A percentile compares a stretch with the other conserved stretches of the same genome.
Evolutionary conservation across 2,113 vertebrate species (phyloP).

Genomic region (Otolemur garnettii): DNA sequence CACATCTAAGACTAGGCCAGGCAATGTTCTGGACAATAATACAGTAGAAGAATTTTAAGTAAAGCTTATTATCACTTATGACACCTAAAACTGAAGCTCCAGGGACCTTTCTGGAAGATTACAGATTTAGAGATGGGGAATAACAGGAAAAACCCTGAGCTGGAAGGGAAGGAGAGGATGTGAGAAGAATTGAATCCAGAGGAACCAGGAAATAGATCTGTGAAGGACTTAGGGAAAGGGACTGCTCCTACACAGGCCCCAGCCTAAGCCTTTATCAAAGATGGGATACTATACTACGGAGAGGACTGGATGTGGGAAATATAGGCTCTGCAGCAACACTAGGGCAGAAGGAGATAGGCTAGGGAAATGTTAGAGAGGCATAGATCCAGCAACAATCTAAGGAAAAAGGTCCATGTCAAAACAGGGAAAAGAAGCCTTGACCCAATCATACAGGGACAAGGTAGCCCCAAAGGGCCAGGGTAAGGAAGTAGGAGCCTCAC

Average conservation of each 20-base stretch:
- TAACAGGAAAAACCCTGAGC: not conserved
- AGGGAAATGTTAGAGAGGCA: not conserved
- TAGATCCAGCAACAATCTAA: not conserved
- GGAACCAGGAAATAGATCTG: not conserved
- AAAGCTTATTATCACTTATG: not conserved
- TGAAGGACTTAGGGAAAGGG: not conserved
- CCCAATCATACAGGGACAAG: not conserved
- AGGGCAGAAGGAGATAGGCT: not conserved
- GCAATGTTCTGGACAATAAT: not conserved
- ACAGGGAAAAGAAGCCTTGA: not conserved
- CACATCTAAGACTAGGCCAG: not conserved
- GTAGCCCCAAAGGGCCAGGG: not conserved
- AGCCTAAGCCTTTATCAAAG: not conserved
- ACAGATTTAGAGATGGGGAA: not conserved
- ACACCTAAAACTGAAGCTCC: not conserved
- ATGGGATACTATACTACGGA: not conserved
- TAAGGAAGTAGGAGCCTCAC: conserved; percentile 81
- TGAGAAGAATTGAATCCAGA: not conserved
- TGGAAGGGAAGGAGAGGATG: not conserved
- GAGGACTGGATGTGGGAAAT: not conserved
- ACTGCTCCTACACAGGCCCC: not conserved
- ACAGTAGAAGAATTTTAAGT: not conserved
- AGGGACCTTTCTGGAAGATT: not conserved
- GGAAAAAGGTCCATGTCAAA: not conserved
- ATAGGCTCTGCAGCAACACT: not conserved